These are phyloP conservation scores for Holocentrus rufus DNA, from an alignment of 2,797 vertebrate genomes.

Conservation along the genomic window DNA sequence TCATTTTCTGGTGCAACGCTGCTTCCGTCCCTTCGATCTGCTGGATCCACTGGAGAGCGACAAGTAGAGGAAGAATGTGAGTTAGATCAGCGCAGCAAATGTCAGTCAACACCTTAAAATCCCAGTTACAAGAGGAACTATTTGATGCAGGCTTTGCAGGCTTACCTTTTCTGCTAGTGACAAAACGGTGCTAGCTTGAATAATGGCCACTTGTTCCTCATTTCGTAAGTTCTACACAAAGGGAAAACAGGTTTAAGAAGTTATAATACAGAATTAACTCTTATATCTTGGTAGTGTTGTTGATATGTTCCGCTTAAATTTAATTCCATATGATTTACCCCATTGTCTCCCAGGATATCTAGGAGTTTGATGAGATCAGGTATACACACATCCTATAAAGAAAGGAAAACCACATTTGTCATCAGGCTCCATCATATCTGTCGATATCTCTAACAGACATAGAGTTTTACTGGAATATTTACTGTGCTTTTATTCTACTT, in stretches of 20 bases:
- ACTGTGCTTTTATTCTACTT: no score
- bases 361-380: conserved; percentile 98
- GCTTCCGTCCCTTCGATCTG: conserved; percentile 99
- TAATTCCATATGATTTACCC: conserved; percentile 82
- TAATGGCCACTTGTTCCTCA: conserved; percentile 99
- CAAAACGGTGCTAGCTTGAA: conserved; percentile 97
- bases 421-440: neutral
- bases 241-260: neutral
- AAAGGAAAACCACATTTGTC: conserved; percentile 9
- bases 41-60: conserved; percentile 92
- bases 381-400: conserved; percentile 93
- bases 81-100: neutral
- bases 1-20: conserved; percentile 98
- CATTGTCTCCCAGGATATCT: conserved; percentile 97
- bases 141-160: neutral
- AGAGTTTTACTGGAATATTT: no score
- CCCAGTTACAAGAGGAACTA: neutral
- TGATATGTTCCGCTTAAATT: neutral
- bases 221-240: conserved; percentile 92
- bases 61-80: conserved; percentile 43
- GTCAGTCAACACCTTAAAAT: accelerated
- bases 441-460: neutral
- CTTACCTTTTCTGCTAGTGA: conserved; percentile 98
- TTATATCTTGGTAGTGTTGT: neutral
- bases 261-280: neutral